phyloP scores from a whole-genome alignment of 2,888 invertebrate species.

The Petrolisthes manimaculis region DNA sequence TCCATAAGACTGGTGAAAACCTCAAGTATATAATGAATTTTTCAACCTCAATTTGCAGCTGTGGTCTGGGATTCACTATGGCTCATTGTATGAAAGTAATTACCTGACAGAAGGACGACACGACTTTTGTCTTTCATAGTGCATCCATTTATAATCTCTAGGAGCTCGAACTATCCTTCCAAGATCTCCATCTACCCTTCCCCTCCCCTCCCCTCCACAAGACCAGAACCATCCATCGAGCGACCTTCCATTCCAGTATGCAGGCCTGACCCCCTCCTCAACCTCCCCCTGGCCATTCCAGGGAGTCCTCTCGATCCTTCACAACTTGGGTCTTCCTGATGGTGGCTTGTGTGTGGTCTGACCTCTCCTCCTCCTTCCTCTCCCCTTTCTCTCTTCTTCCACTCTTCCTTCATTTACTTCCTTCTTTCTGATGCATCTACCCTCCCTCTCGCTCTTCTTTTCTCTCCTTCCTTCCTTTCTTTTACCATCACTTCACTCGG shows the following conservation, averaged over 20 bases:
- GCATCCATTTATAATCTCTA: too few relatives aligned
- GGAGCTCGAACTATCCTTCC: background rate
- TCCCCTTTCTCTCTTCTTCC: background rate
- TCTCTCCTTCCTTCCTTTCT: background rate
- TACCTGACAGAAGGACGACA: background rate
- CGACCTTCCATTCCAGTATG: constrained; percentile 13
- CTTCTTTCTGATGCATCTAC: background rate
- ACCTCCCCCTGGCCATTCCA: constrained; percentile 24
- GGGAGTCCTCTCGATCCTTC: constrained; percentile 39
- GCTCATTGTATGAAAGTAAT: too few relatives aligned
- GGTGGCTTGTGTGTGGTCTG: constrained; percentile 7
- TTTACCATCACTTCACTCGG: background rate
- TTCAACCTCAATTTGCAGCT: too few relatives aligned
- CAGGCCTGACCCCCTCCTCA: background rate
- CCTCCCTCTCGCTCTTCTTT: background rate
- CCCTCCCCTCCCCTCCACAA: background rate
- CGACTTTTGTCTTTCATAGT: too few relatives aligned
- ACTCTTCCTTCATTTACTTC: background rate
- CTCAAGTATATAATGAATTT: too few relatives aligned
- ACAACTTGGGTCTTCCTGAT: constrained; percentile 25
- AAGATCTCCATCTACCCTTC: background rate
- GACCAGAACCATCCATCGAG: constrained; percentile 14
- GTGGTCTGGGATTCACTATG: too few relatives aligned
- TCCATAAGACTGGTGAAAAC: too few relatives aligned
- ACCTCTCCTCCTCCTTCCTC: background rate